These are phyloP conservation scores for Orthonychiurus folsomi DNA, from an alignment of 2,888 invertebrate species.

Conservation along the genomic window DNA sequence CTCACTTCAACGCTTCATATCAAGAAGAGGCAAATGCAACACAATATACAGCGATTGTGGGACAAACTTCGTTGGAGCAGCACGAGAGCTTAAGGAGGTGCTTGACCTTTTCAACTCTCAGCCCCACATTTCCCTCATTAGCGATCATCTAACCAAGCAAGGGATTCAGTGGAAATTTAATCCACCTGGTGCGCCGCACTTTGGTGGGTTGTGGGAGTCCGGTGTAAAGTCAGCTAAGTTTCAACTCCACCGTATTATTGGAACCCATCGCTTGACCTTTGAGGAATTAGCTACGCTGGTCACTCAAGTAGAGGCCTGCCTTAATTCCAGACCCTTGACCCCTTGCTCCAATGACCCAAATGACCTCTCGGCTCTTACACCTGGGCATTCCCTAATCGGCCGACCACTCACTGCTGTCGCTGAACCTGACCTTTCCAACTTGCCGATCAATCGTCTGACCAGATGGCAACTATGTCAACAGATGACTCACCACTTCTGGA, in stretches of 20 bases:
- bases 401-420: constrained; percentile 25
- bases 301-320: constrained; percentile 41
- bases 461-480: constrained; percentile 20
- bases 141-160: constrained; percentile 17
- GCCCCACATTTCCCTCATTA: not conserved
- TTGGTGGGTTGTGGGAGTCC: constrained; percentile 43
- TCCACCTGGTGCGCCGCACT: constrained; percentile 42
- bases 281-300: constrained; percentile 42
- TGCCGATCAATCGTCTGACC: constrained; percentile 9
- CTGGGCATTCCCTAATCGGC: constrained; percentile 41
- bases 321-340: constrained; percentile 42
- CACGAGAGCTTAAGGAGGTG: constrained; percentile 28
- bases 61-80: constrained; percentile 42
- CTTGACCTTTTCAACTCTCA: constrained; percentile 7
- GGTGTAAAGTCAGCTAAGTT: constrained; percentile 42
- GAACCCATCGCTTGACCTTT: constrained; percentile 36
- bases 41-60: constrained; percentile 42
- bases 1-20: constrained; percentile 40
- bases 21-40: constrained; percentile 38
- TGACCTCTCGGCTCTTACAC: constrained; percentile 38
- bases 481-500: constrained; percentile 17
- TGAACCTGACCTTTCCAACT: constrained; percentile 9
- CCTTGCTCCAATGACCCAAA: constrained; percentile 31
- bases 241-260: constrained; percentile 41
- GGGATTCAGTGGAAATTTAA: constrained; percentile 42